phyloP scores from a whole-genome alignment of 2,888 invertebrate species.

The Xylocampa areola region DNA sequence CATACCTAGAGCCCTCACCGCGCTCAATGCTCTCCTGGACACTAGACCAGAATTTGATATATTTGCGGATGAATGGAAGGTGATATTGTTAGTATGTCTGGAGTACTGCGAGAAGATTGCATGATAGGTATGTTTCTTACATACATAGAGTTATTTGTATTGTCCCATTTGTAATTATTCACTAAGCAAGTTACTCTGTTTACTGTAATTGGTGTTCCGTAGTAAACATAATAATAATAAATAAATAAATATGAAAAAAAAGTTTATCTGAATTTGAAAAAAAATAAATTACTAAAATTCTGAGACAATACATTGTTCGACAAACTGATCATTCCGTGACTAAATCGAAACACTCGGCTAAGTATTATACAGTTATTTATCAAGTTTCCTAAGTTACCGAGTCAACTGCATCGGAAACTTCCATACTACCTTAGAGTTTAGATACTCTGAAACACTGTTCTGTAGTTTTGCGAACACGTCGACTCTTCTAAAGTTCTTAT shows the following conservation, averaged over 20 bases:
- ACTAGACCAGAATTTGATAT: no score
- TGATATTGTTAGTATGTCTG: no score
- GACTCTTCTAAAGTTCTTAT: neutral
- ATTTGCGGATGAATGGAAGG: no score
- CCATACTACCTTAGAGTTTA: slow-evolving; percentile 54
- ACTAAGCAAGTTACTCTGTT: no score
- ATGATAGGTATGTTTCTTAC: no score
- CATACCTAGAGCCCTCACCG: no score
- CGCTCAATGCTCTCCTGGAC: no score
- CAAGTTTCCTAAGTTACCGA: slow-evolving; percentile 59
- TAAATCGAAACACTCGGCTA: slow-evolving; percentile 29
- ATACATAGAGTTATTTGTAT: no score
- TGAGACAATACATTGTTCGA: slow-evolving; percentile 37
- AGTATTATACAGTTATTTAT: slow-evolving; percentile 64
- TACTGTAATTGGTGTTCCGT: no score
- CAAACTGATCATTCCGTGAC: slow-evolving; percentile 44
- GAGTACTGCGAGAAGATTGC: no score
- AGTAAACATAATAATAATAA: no score
- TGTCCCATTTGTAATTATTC: no score
- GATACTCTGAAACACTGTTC: slow-evolving; percentile 15
- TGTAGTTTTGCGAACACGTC: slow-evolving; percentile 15
- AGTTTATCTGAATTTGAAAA: neutral
- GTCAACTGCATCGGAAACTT: slow-evolving; percentile 63
- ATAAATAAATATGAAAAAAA: slow-evolving; percentile 18
- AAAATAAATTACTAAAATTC: slow-evolving; percentile 9